Evolutionary conservation across 1,140 invertebrate genomes (phyloP), one percentile per base, ranked within the genome.

Genomic region (Drosophila willistoni): DNA sequence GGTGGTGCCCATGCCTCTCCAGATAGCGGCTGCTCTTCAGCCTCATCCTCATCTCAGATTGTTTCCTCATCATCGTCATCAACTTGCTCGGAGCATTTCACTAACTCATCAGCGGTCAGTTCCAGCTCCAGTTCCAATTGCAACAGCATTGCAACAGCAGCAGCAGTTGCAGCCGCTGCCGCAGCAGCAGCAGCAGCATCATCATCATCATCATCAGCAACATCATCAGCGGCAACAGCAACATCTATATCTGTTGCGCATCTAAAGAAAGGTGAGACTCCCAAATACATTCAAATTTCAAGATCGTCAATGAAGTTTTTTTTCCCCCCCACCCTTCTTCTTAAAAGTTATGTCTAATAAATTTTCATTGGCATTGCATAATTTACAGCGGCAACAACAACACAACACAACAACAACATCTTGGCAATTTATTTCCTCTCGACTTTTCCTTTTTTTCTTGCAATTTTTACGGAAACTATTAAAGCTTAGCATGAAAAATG

Each of bases 221-320:
- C 80, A 68, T 6, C 70, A 66, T 3, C 63, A 60, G 22, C 67
- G 36, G 12, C 65, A 70, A 56, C 78, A 75, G 63, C 84, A 84
- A 61, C 84, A 85, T 73, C 82, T 80, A 64, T 84, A 90, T 65
- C 70, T 87, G 68, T 57, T 84, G 81, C 85, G 81, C 84, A 89
- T 89, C 42, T 89, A 29, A 87, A 70, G 71, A 84, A 86, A 86
- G 83, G 77, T 73, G 65, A 79, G 54, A 51, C 44, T 51, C 55
- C 6, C 73, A 77, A 74, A 84, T 87, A 76, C 65, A 66, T 64
- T 13, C 39, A 56, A 36, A 29, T 17, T 55, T 13, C 57, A 47
- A 71, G 41, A 42, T 57, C 55, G 47, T 44, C n/a, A 34, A 67
- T 60, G 47, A 39, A 60, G 55, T 77, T 71, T 76, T 69, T 3